These are phyloP conservation scores for Helleia helle DNA, from an alignment of 2,888 invertebrate genomes.

Conservation along the genomic window DNA sequence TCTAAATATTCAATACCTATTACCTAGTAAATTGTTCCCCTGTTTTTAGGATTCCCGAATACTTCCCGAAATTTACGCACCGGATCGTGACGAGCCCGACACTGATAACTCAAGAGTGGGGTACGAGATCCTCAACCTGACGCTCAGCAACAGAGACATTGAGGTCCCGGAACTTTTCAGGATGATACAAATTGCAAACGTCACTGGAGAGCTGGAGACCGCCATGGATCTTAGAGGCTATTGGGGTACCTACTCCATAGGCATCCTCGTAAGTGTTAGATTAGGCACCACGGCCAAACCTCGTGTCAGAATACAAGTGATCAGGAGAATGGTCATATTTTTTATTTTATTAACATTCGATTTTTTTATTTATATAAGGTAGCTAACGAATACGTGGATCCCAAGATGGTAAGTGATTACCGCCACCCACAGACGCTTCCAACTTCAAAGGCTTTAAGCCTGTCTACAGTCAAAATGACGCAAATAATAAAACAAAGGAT, in stretches of 20 bases:
- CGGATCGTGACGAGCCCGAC: slow-evolving; percentile 68
- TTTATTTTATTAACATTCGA: no score
- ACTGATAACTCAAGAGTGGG: slow-evolving; percentile 69
- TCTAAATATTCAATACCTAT: no score
- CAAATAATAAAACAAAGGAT: no score
- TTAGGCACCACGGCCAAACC: no score
- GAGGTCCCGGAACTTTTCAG: slow-evolving; percentile 38
- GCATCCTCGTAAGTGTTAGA: slow-evolving; percentile 54
- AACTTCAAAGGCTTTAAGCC: no score
- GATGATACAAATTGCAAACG: slow-evolving; percentile 36
- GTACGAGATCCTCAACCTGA: slow-evolving; percentile 53
- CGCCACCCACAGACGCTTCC: no score
- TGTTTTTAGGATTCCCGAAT: slow-evolving; percentile 34
- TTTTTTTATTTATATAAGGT: no score
- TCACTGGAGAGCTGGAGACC: slow-evolving; percentile 56
- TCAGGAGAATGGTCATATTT: no score
- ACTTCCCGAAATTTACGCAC: slow-evolving; percentile 50
- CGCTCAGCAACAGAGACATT: slow-evolving; percentile 34
- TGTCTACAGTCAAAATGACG: no score
- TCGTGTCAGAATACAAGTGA: no score
- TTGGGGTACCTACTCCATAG: slow-evolving; percentile 73
- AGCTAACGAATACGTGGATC: no score
- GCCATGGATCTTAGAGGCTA: slow-evolving; percentile 57
- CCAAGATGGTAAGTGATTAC: no score
- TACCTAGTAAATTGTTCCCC: not conserved